Conservation (phyloP, 53 echinoderm and acorn worm species). For the Zoroaster sp. region DNA sequence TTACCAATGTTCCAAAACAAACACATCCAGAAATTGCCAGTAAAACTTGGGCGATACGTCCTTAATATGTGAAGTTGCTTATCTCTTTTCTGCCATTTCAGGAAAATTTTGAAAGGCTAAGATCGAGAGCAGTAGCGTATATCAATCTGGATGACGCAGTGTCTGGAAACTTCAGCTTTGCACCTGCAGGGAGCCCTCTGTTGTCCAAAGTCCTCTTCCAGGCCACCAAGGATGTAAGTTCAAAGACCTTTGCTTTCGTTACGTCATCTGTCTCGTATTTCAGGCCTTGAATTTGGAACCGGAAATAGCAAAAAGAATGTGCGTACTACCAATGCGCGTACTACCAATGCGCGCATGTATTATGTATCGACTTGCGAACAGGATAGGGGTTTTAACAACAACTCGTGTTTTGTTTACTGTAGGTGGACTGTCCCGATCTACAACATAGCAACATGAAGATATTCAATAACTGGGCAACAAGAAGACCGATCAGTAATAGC, state of each 20-base stretch:
- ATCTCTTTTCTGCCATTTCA: background rate
- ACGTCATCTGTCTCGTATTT: too few relatives aligned
- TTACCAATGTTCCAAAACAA: too few relatives aligned
- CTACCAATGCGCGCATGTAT: too few relatives aligned
- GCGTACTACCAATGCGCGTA: too few relatives aligned
- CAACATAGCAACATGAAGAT: slow-evolving; percentile 51
- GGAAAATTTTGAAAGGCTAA: slow-evolving; percentile 84
- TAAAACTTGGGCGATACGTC: too few relatives aligned
- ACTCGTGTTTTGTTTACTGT: background rate
- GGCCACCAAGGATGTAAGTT: slow-evolving; percentile 78
- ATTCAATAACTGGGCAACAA: slow-evolving; percentile 54
- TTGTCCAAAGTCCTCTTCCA: slow-evolving; percentile 67
- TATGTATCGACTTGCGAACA: too few relatives aligned
- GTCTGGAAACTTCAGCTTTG: slow-evolving; percentile 73
- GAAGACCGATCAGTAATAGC: slow-evolving; percentile 11
- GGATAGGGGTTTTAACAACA: background rate
- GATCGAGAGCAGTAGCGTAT: slow-evolving; percentile 81
- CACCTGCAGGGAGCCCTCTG: slow-evolving; percentile 84
- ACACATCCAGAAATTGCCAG: too few relatives aligned
- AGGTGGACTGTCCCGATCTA: slow-evolving; percentile 72
- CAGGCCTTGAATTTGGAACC: too few relatives aligned
- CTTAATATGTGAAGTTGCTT: background rate
- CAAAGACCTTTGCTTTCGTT: too few relatives aligned
- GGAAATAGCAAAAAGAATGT: too few relatives aligned
- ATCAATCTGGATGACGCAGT: slow-evolving; percentile 93